Percentiles rank a stretch among this genome's conserved stretches.
phyloP scores from a whole-genome alignment of 2,797 vertebrate species.

The Mus spretus region DNA sequence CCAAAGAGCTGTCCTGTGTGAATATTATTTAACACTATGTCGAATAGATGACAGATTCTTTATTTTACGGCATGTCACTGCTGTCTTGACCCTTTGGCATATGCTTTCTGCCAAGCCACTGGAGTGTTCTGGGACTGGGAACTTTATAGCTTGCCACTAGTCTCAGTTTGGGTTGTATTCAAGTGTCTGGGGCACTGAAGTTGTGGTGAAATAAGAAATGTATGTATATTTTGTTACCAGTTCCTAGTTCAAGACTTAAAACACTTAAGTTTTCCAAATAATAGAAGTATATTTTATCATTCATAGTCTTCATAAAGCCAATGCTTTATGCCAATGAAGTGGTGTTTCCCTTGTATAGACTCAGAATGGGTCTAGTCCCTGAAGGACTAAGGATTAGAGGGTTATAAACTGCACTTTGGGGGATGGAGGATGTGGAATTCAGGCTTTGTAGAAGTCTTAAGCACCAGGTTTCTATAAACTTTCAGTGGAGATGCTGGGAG shows the following conservation, averaged over 20 bases:
- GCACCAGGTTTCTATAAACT: not conserved
- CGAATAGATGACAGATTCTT: not conserved
- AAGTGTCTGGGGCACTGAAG: not conserved
- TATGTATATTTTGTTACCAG: not conserved
- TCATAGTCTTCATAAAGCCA: not conserved
- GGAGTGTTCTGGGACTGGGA: constrained; percentile 12
- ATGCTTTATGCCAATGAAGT: not conserved
- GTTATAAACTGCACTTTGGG: too few species aligned
- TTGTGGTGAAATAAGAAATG: not conserved
- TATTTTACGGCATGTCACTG: not conserved
- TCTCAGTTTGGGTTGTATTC: constrained; percentile 53
- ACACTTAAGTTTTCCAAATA: not conserved
- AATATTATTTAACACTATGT: not conserved
- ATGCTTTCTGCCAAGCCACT: not conserved
- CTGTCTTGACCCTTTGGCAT: not conserved
- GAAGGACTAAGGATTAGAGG: not conserved
- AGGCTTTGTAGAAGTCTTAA: not conserved
- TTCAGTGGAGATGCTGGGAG: not conserved
- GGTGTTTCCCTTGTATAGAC: not conserved
- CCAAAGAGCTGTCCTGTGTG: not conserved
- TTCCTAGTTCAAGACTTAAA: not conserved
- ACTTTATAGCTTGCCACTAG: constrained; percentile 19
- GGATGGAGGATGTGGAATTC: not conserved
- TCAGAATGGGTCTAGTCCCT: not conserved
- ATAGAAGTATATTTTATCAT: not conserved